Evolutionary conservation across 2,888 invertebrate species (phyloP), one percentile per base, ranked within the genome.

Genomic region (Tachina grossa): DNA sequence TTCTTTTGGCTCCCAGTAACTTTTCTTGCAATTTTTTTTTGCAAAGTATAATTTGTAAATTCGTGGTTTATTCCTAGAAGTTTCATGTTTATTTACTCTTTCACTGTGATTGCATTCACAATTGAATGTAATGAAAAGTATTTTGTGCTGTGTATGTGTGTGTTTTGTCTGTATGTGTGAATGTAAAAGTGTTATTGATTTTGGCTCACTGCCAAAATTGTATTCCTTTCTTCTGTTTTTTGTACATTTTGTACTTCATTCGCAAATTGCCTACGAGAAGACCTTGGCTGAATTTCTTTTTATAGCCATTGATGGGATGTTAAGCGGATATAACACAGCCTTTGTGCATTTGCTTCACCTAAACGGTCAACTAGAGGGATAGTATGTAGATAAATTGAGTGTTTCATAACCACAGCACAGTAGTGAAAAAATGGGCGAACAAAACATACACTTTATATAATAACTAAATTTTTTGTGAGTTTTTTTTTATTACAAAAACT

Each of bases 131-230:
- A 49, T 47, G 47, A 43, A 11, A n/a, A 1, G 31, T 68, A 9
- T 49, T 49, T 49, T 14, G 1, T 43, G 55, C 1, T 49, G n/a
- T 65, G 41, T 66, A 5, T 39, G 39, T 53, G 39, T 76, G 22
- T 76, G 19, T 57, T 19, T n/a, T 51, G 43, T 19, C 41, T 43
- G 41, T 53, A 9, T 47, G 43, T 47, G n/a, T 10, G 53, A 13
- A n/a, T 45, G 14, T 5, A 66, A 10, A 69, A 51, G 63, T 59
- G 74, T 68, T 84, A 84, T 84, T 84, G 84, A 84, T 81, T 84
- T 81, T 84, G 84, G 81, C 43, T 77, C 14, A 41, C 19, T 81
- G 84, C 84, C 84, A 84, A 84, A n/a, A 78, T 55, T 16, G 69
- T 51, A 1, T 65, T 65, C n/a, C 71, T 57, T 14, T 59, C 2